Evolutionary conservation across 2,888 invertebrate genomes (phyloP).

Genomic region (Noctua comes): DNA sequence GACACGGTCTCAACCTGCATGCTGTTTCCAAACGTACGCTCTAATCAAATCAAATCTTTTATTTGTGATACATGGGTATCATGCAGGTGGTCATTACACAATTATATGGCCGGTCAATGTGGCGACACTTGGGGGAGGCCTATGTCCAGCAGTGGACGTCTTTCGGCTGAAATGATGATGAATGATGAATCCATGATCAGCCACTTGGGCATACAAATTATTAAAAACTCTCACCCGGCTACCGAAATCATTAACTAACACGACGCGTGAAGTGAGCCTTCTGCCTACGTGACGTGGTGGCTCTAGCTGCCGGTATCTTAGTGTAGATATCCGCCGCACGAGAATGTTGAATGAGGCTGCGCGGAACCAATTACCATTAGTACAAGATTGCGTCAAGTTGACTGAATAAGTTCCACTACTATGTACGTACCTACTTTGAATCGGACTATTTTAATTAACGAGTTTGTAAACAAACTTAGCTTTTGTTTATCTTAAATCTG

Average conservation of each 20-base stretch:
- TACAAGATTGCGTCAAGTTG: not conserved
- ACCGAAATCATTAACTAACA: not conserved
- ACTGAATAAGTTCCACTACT: constrained; percentile 1
- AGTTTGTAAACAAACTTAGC: not conserved
- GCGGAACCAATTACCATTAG: constrained; percentile 12
- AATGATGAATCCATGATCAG: no score
- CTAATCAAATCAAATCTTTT: no score
- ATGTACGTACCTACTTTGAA: not conserved
- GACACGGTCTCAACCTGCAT: not conserved
- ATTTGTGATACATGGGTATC: no score
- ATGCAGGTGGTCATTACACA: no score
- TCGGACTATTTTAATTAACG: not conserved
- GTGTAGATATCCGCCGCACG: not conserved
- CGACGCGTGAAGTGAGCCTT: not conserved
- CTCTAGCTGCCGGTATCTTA: not conserved
- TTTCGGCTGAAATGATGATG: no score
- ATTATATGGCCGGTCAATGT: no score
- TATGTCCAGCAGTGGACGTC: no score
- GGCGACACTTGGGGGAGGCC: no score
- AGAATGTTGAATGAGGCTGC: constrained; percentile 7
- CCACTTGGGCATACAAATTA: no score
- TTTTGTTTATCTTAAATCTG: not conserved
- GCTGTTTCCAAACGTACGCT: not conserved
- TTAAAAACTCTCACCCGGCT: not conserved
- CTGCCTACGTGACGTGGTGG: not conserved